Evolutionary conservation across 2,888 invertebrate species (phyloP), one percentile per base, ranked within the genome.

Genomic region (Lasioglossum marginatum): DNA sequence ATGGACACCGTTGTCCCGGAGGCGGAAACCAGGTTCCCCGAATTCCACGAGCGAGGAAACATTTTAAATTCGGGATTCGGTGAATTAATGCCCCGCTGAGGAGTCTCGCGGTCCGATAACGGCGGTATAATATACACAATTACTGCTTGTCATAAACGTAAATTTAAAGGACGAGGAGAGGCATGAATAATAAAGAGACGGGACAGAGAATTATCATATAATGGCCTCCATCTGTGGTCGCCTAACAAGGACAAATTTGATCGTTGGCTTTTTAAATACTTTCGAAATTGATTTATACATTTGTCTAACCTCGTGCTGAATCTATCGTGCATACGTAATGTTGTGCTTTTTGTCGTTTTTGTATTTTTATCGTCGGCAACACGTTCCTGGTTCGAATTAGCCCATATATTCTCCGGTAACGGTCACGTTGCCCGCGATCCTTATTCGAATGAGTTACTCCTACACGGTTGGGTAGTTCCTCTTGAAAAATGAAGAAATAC

Each of bases 221-320:
- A 79, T 79, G 72, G 72, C 72, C 19, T 43, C 34, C 23, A 34
- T 79, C 52, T 52, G 48, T 19, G 48, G 19, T n/a, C 63, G 10
- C 27, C 68, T 70, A 77, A 77, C 77, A 77, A 77, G 77, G 68
- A 68, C 77, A 77, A 70, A 77, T 77, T 77, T 52, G 52, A 68
- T 77, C 34, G 68, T 68, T 37, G 37, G n/a, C 66, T 23, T 40
- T 63, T 68, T 34, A 68, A 70, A 52, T 27, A 37, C 77, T 77
- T 66, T 52, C 34, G 66, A 48, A 77, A 77, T 48, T 77, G 66
- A 77, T 77, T 77, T 70, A 77, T 19, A 37, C 16, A 27, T 68
- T 52, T 8, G 43, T 45, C 34, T 2, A 14, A 57, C 40, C 31
- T 6, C 52, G 34, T 12, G 70, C 12, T 27, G 5, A n/a, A 27